These are phyloP conservation scores for Epinephelus fuscoguttatus DNA, from an alignment of 2,113 vertebrate genomes.

Conservation along the genomic window DNA sequence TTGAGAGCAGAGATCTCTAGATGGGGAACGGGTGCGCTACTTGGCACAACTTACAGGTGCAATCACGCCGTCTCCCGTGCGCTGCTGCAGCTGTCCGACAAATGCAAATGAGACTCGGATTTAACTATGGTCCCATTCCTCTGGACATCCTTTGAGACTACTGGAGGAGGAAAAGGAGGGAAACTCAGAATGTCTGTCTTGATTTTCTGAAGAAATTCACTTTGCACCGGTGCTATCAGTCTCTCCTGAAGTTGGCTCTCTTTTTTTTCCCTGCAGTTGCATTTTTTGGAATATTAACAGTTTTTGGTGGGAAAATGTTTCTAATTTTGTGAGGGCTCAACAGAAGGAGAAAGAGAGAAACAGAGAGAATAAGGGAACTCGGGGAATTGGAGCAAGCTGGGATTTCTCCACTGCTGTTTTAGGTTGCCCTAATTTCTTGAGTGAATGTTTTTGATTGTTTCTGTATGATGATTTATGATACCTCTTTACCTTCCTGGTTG, in stretches of 20 bases:
- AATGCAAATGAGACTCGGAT: slow-evolving; percentile 71
- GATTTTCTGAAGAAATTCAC: slow-evolving; percentile 70
- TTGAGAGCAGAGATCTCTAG: slow-evolving; percentile 69
- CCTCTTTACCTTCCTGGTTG: slow-evolving; percentile 56
- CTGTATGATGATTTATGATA: slow-evolving; percentile 70
- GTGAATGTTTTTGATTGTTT: slow-evolving; percentile 67
- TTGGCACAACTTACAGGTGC: slow-evolving; percentile 77
- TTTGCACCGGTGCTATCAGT: slow-evolving; percentile 53
- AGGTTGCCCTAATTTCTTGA: slow-evolving; percentile 74
- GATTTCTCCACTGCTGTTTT: slow-evolving; percentile 72
- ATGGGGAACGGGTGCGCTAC: slow-evolving; percentile 67
- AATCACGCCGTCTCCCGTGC: slow-evolving; percentile 46
- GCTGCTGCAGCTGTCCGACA: slow-evolving; percentile 67
- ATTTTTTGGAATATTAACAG: slow-evolving; percentile 67
- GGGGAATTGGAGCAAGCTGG: slow-evolving; percentile 72
- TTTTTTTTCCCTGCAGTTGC: slow-evolving; percentile 33
- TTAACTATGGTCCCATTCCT: slow-evolving; percentile 75
- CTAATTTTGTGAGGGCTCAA: slow-evolving; percentile 66
- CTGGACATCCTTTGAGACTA: slow-evolving; percentile 78
- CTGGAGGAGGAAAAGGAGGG: slow-evolving; percentile 68
- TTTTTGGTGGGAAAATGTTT: slow-evolving; percentile 58
- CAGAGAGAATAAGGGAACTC: slow-evolving; percentile 64
- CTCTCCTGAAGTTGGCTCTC: slow-evolving; percentile 53
- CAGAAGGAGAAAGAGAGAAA: slow-evolving; percentile 58
- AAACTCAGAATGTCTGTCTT: slow-evolving; percentile 70